phyloP scores from a whole-genome alignment of 1,140 invertebrate genomes.

The Drosophila punjabiensis region DNA sequence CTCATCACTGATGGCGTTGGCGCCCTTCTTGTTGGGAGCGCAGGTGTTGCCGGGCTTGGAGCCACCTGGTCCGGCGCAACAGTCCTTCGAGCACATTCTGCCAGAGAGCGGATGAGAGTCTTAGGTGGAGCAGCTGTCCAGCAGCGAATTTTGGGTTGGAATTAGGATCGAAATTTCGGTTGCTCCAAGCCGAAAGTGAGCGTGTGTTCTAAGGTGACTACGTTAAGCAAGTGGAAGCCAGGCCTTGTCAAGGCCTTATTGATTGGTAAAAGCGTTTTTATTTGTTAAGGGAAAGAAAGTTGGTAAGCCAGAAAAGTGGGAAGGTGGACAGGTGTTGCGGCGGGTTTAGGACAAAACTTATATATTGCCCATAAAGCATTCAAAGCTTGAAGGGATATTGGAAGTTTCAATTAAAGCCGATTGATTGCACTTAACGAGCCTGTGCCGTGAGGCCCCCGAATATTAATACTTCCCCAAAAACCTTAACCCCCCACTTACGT shows the following conservation, averaged over 20 bases:
- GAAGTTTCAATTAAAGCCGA: conserved; percentile 36
- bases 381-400: conserved; percentile 17
- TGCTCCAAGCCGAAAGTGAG: conserved; percentile 15
- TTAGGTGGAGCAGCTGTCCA: conserved; percentile 5
- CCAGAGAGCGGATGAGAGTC: conserved; percentile 2
- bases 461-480: neutral
- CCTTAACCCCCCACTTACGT: conserved; percentile 54
- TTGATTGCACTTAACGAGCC: conserved; percentile 46
- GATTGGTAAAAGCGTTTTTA: conserved; percentile 34
- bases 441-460: conserved; percentile 37
- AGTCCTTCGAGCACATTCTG: conserved; percentile 71
- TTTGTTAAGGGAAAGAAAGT: conserved; percentile 1
- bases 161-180: conserved; percentile 1
- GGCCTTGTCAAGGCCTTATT: conserved; percentile 44
- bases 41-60: conserved; percentile 52
- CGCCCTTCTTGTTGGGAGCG: conserved; percentile 44
- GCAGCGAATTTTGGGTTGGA: conserved; percentile 20
- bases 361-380: conserved; percentile 11
- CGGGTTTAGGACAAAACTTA: neutral
- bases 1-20: conserved; percentile 4
- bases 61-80: conserved; percentile 45
- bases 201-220: conserved; percentile 14
- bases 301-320: neutral
- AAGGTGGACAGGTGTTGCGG: conserved; percentile 18
- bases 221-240: conserved; percentile 14